Conservation (phyloP, 2,113 vertebrate genomes). For the Rallus limicola region DNA sequence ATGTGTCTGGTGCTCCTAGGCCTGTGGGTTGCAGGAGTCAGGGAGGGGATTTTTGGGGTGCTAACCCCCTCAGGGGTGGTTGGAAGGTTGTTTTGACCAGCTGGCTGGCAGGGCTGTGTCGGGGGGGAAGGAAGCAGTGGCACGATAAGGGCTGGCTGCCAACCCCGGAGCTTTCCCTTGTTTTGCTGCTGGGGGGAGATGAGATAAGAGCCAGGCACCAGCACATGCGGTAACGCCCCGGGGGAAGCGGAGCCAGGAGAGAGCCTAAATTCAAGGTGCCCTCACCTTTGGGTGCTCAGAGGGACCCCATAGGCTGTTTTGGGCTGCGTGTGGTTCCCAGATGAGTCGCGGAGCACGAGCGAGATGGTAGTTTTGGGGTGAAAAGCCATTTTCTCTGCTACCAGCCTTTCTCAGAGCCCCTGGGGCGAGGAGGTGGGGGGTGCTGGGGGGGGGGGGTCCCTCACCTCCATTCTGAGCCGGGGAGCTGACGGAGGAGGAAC, state of each 20-base stretch:
- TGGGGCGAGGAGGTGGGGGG: too few species aligned
- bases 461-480: background rate
- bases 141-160: background rate
- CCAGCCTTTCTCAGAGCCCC: background rate
- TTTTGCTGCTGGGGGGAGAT: constrained; percentile 20
- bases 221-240: background rate
- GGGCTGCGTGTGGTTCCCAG: background rate
- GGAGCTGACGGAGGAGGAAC: background rate
- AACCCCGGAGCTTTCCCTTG: constrained; percentile 17
- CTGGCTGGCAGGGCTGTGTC: constrained; percentile 9
- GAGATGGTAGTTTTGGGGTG: background rate
- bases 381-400: background rate
- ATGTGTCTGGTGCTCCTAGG: fast-evolving
- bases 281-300: background rate
- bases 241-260: background rate
- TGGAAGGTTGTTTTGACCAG: background rate
- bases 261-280: background rate
- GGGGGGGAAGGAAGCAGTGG: constrained; percentile 3
- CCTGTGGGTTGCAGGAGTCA: background rate
- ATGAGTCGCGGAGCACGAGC: fast-evolving
- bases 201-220: constrained; percentile 6
- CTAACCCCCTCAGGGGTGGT: background rate
- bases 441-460: background rate
- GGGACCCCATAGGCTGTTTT: background rate
- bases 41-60: background rate